Evolutionary conservation across 2,888 invertebrate species (phyloP).

Genomic region (Leucophenga montana): DNA sequence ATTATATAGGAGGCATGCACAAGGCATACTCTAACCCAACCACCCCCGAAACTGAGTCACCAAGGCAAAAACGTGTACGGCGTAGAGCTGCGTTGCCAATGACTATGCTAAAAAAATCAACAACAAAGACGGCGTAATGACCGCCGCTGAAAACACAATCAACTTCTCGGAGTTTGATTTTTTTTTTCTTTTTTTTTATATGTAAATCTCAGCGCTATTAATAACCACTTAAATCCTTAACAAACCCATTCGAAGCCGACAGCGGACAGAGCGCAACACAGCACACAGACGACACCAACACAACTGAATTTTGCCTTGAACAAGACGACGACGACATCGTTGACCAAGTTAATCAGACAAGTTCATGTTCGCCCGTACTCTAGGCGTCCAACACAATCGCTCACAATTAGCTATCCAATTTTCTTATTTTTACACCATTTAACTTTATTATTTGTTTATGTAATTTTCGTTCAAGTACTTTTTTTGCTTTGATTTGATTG

Average conservation of each 20-base stretch:
- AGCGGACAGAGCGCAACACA: neutral
- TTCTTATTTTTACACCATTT: slow-evolving; percentile 1
- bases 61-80: slow-evolving; percentile 5
- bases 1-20: neutral
- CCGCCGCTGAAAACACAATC: no score
- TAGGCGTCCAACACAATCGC: no score
- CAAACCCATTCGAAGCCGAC: neutral
- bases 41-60: slow-evolving; percentile 35
- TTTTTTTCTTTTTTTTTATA: slow-evolving; percentile 2
- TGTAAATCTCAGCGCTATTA: slow-evolving; percentile 18
- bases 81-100: slow-evolving; percentile 45
- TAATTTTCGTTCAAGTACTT: slow-evolving; percentile 1
- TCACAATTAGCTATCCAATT: no score
- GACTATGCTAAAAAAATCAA: slow-evolving; percentile 46
- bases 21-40: neutral
- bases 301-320: slow-evolving; percentile 16
- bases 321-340: no score
- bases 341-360: slow-evolving; percentile 3
- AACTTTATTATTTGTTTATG: slow-evolving; percentile 13
- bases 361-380: slow-evolving; percentile 5
- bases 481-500: slow-evolving; percentile 10
- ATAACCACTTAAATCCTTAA: slow-evolving; percentile 20
- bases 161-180: neutral
- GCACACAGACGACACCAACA: neutral
- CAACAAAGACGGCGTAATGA: slow-evolving; percentile 3